Evolutionary conservation across 1,140 invertebrate species (phyloP).

Genomic region (Nephila pilipes): DNA sequence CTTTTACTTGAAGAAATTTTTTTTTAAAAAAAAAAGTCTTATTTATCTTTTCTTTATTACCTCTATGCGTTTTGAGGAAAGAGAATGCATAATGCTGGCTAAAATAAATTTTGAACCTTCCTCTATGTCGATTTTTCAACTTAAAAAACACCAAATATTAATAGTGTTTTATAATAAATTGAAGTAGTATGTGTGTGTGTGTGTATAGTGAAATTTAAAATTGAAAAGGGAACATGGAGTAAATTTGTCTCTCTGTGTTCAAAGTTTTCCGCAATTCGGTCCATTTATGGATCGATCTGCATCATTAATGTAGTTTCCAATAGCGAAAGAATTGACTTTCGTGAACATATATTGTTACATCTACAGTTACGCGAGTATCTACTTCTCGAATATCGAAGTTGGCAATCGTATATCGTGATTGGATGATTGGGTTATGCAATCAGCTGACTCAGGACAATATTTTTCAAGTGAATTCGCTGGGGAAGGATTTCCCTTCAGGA

Average conservation of each 20-base stretch:
- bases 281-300: background rate
- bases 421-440: constrained; percentile 32
- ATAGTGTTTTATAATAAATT: too few relatives aligned
- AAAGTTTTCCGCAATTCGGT: background rate
- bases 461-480: constrained; percentile 23
- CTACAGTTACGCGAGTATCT: background rate
- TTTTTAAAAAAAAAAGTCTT: too few relatives aligned
- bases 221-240: too few relatives aligned
- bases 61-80: too few relatives aligned
- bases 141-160: too few relatives aligned
- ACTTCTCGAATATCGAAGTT: background rate
- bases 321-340: constrained; percentile 31
- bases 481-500: background rate
- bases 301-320: constrained; percentile 2
- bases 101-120: too few relatives aligned
- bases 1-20: too few relatives aligned
- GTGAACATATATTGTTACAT: constrained; percentile 25
- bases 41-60: too few relatives aligned
- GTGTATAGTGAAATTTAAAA: too few relatives aligned
- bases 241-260: background rate
- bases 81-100: too few relatives aligned
- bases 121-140: too few relatives aligned
- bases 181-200: too few relatives aligned
- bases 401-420: constrained; percentile 29
- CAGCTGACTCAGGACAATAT: constrained; percentile 55